Base-by-base conservation (phyloP, 1,140 invertebrate species). In the Diabrotica undecimpunctata region DNA sequence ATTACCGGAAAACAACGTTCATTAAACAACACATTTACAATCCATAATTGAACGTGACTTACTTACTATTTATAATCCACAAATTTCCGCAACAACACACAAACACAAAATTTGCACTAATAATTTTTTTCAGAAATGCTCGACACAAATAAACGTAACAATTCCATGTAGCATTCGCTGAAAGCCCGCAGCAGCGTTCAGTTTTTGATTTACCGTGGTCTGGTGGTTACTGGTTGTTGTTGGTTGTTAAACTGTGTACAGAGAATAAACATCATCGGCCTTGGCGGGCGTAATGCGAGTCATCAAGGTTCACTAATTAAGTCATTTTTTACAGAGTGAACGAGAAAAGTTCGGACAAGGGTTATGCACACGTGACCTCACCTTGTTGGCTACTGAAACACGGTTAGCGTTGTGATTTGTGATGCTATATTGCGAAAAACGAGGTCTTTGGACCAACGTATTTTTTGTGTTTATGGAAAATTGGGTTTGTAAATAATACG, bases 251-350 rank as follows among this genome's bases (percentile, higher is more conserved):
- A 46, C 8, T 3, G 8, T 46, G n/a, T 46, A 46, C 41, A 46
- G 41, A 46, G 41, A 46, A 46, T 46, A n/a, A 46, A 46, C 8
- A 46, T 46, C 8, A 10, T 8, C 41, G 41, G 8, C 41, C 41
- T 46, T 46, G 41, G n/a, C 8, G 8, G n/a, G 41, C 41, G 41
- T 46, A 46, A 46, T 46, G 41, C 41, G 8, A 46, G 41, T 46
- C 41, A 46, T 46, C 41, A 46, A 46, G 41, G 41, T 46, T 46
- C 41, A 46, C 8, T 46, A 46, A 46, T 46, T 46, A 46, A 46
- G 41, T 46, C 41, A 46, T 46, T 46, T 46, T 46, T 46, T 46
- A 46, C 41, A 46, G 41, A 10, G 41, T 46, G 41, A 5, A n/a
- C n/a, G 41, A 4, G 8, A 46, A 5, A 46, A 46, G 41, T 6